Conservation (phyloP, 2,888 invertebrate genomes). For the Drymonia ruficornis region DNA sequence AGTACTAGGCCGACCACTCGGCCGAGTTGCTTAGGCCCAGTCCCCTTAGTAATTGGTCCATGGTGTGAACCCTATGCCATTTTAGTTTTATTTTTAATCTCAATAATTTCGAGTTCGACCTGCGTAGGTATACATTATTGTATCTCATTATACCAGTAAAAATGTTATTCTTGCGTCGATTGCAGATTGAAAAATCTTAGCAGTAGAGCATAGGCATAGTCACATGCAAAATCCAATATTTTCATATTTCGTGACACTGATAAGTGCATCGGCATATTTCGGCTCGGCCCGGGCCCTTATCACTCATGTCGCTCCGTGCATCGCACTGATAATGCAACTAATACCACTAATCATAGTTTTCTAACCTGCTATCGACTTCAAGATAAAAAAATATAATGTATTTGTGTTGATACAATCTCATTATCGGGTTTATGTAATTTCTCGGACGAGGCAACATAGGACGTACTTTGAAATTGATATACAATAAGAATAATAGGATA, state of each 20-base stretch:
- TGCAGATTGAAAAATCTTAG: no score
- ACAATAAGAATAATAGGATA: no score
- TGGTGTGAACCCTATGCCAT: no score
- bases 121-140: no score
- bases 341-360: slow-evolving; percentile 6
- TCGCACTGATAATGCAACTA: slow-evolving; percentile 1
- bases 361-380: neutral
- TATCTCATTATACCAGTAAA: no score
- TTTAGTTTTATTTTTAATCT: no score
- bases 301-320: neutral
- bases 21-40: no score
- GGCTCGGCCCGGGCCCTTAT: neutral
- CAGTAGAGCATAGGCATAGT: neutral
- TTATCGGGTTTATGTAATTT: neutral
- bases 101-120: no score
- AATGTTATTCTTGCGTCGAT: no score
- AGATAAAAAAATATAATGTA: slow-evolving; percentile 1
- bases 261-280: slow-evolving; percentile 2
- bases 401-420: neutral
- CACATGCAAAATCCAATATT: neutral
- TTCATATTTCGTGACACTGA: slow-evolving; percentile 2
- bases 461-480: no score
- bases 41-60: no score
- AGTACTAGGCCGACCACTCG: no score
- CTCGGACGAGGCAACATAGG: neutral